Evolutionary conservation across 2,888 invertebrate genomes (phyloP).

Genomic region (Herminia tarsipennalis): DNA sequence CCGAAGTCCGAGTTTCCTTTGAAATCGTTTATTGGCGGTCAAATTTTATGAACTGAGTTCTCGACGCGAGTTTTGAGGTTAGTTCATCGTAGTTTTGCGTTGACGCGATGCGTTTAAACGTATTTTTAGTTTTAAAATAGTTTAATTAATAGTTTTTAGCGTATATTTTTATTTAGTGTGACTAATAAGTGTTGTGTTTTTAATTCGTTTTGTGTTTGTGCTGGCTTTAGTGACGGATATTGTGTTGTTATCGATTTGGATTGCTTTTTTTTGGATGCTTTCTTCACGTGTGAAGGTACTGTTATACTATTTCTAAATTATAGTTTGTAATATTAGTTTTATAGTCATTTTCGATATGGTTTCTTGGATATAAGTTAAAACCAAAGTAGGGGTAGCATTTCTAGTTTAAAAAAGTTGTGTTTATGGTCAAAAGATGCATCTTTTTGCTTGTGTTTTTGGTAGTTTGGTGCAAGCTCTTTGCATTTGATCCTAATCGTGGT

Average conservation of each 20-base stretch:
- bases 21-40: slow-evolving; percentile 74
- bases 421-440: no score
- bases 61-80: slow-evolving; percentile 71
- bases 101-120: slow-evolving; percentile 52
- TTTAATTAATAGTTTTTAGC: slow-evolving; percentile 33
- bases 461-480: no score
- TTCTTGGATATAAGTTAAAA: no score
- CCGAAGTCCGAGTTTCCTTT: slow-evolving; percentile 63
- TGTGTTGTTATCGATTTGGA: slow-evolving; percentile 32
- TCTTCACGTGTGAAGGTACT: slow-evolving; percentile 31
- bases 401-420: no score
- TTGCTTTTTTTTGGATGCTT: slow-evolving; percentile 31
- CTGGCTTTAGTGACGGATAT: slow-evolving; percentile 7
- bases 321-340: neutral
- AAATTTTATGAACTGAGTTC: slow-evolving; percentile 71
- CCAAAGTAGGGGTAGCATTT: no score
- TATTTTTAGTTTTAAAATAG: slow-evolving; percentile 28
- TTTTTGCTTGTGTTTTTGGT: no score
- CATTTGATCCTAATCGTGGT: no score
- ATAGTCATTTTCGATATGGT: neutral
- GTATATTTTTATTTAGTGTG: slow-evolving; percentile 14
- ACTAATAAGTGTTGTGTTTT: slow-evolving; percentile 34
- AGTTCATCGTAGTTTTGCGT: slow-evolving; percentile 67
- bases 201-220: slow-evolving; percentile 18
- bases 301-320: slow-evolving; percentile 5